Evolutionary conservation across 1,140 invertebrate species (phyloP).

Genomic region (Brachionus asplanchnoidis): DNA sequence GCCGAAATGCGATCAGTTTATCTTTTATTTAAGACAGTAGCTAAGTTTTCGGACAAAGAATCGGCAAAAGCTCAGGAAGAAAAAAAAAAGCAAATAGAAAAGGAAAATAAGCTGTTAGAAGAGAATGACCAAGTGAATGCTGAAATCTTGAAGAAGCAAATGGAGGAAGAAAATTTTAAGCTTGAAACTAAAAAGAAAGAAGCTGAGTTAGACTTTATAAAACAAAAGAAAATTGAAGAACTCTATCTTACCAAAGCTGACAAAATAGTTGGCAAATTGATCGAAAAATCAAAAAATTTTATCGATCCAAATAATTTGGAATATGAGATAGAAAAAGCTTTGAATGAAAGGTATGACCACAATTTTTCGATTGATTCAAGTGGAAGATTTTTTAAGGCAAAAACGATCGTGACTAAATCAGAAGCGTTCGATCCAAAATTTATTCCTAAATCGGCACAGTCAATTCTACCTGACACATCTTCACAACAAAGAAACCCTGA

Average conservation of each 20-base stretch:
- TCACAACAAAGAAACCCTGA: neutral
- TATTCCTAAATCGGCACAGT: neutral
- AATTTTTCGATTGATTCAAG: constrained; percentile 40
- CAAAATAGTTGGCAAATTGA: neutral
- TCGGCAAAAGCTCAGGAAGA: constrained; percentile 29
- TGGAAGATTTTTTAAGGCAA: constrained; percentile 19
- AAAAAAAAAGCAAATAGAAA: neutral
- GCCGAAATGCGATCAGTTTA: constrained; percentile 35
- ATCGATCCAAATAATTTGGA: constrained; percentile 37
- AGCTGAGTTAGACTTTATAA: neutral
- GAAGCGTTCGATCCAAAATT: constrained; percentile 32
- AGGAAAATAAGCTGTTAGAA: neutral
- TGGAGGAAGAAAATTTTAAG: neutral
- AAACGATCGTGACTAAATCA: neutral
- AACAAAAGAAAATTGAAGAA: constrained; percentile 4
- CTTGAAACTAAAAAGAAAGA: neutral
- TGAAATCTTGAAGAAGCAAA: neutral
- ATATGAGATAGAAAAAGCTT: constrained; percentile 36
- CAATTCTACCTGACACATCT: neutral
- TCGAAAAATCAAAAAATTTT: constrained; percentile 13
- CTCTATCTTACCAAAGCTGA: neutral
- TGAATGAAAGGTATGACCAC: constrained; percentile 24
- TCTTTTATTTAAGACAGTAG: constrained; percentile 14
- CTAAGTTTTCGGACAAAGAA: constrained; percentile 25
- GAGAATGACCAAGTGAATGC: neutral